Conservation (phyloP, 2,113 vertebrate species). For the Tympanuchus pallidicinctus region DNA sequence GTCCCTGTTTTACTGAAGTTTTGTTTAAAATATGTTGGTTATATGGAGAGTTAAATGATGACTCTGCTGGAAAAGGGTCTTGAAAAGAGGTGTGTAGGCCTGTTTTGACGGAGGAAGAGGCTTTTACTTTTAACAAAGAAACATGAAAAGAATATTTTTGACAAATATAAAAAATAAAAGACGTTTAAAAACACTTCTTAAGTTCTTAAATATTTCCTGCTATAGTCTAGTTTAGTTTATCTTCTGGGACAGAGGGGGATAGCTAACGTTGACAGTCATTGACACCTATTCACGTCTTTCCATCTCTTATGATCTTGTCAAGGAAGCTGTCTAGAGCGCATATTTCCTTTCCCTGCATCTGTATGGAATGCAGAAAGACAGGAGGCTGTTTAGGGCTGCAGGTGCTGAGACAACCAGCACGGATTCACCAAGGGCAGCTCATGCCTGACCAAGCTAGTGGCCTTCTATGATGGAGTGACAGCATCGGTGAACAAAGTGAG, state of each 20-base stretch:
- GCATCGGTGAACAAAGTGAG: no score
- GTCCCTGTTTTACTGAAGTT: neutral
- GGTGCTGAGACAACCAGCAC: neutral
- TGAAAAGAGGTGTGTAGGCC: neutral
- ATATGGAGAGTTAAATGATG: neutral
- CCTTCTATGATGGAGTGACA: no score
- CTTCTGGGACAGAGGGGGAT: neutral
- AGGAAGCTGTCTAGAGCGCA: neutral
- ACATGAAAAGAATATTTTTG: neutral
- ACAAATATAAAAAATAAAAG: neutral
- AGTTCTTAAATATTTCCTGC: neutral
- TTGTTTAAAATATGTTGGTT: neutral
- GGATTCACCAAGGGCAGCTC: no score
- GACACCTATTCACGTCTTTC: neutral
- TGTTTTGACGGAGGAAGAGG: slow-evolving; percentile 33
- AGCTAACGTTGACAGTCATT: neutral
- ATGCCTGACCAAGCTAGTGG: no score
- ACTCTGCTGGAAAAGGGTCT: neutral
- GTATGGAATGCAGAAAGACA: neutral
- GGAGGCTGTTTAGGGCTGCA: neutral
- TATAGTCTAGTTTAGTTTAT: neutral
- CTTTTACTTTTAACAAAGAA: slow-evolving; percentile 1
- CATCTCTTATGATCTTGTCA: neutral
- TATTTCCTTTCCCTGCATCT: neutral
- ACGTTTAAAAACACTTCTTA: neutral